Base-by-base conservation (phyloP, 2,797 vertebrate species). In the Parambassis ranga region DNA sequence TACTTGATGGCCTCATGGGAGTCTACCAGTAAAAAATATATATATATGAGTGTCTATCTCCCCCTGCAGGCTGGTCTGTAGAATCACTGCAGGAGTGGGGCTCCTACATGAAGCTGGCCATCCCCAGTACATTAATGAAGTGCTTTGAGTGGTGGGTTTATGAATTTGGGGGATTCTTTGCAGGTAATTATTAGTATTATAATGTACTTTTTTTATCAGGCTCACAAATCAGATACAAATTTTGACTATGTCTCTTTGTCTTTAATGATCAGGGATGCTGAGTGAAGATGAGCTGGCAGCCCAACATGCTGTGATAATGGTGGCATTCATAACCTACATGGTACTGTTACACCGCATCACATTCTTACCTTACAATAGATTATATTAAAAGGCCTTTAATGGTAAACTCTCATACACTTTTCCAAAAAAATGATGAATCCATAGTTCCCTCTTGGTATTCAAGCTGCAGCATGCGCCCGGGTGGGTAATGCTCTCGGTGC, bases 141-240 rank as follows among this genome's bases (percentile, higher is more conserved):
- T 97, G 95, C 46, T 94, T 96, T 0, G 95, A 97, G 76, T 96
- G 95, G 94, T 98, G 95, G 96, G 90, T 96, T 39, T 98, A 94
- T 31, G 96, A 98, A 78, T 87, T 96, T 0, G 95, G 95, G 1
- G 94, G 93, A 44, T 94, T 98, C 77, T 87, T 98, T 56, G 90
- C 95, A 61, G 96, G 96, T 96, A 78, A 63, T n/a, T n/a, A n/a
- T n/a, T n/a, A n/a, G n/a, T n/a, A n/a, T n/a, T n/a, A n/a, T n/a
- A n/a, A n/a, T n/a, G n/a, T n/a, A n/a, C n/a, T n/a, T n/a, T n/a
- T n/a, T n/a, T n/a, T n/a, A n/a, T n/a, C n/a, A n/a, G n/a, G n/a
- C n/a, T n/a, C n/a, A n/a, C n/a, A 14, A 16, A 39, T 8, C 10
- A 16, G 5, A 36, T 27, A 3, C 1, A 23, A 27, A 38, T 2